A percentile compares a stretch with the other conserved stretches of the same genome.
Evolutionary conservation across 2,113 vertebrate genomes (phyloP).

Genomic region (Vulpes vulpes): DNA sequence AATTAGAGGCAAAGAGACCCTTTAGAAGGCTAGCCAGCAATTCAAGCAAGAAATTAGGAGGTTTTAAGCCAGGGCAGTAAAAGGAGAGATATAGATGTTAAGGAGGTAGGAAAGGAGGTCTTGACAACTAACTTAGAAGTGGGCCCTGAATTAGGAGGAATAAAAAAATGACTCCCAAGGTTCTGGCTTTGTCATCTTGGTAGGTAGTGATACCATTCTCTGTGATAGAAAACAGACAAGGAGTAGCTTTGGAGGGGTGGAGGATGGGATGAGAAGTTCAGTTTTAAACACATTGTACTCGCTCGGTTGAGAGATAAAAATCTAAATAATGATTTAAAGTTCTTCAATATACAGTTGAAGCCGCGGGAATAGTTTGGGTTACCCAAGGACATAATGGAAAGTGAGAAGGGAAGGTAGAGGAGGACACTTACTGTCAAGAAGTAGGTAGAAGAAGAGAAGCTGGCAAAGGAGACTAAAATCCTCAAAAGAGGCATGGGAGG

Average conservation of each 20-base stretch:
- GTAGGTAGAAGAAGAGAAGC: background rate
- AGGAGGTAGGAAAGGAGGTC: background rate
- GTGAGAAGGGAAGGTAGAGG: background rate
- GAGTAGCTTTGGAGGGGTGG: background rate
- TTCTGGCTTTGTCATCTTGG: background rate
- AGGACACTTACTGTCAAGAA: background rate
- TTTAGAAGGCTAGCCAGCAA: background rate
- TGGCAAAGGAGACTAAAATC: background rate
- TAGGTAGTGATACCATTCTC: background rate
- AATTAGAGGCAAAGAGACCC: background rate
- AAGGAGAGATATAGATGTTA: background rate
- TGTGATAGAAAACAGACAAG: background rate
- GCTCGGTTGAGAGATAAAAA: background rate
- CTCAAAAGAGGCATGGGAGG: background rate
- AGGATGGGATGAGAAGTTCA: background rate
- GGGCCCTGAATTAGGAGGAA: background rate
- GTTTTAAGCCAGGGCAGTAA: background rate
- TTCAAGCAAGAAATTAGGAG: background rate
- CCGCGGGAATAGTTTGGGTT: background rate
- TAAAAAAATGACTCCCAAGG: background rate
- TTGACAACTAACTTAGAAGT: background rate
- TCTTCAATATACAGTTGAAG: background rate
- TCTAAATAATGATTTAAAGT: background rate
- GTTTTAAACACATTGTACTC: background rate
- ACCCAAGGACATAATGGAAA: background rate